Evolutionary conservation across 2,113 vertebrate genomes (phyloP), one percentile per base, ranked within the genome.

Genomic region (Numida meleagris): DNA sequence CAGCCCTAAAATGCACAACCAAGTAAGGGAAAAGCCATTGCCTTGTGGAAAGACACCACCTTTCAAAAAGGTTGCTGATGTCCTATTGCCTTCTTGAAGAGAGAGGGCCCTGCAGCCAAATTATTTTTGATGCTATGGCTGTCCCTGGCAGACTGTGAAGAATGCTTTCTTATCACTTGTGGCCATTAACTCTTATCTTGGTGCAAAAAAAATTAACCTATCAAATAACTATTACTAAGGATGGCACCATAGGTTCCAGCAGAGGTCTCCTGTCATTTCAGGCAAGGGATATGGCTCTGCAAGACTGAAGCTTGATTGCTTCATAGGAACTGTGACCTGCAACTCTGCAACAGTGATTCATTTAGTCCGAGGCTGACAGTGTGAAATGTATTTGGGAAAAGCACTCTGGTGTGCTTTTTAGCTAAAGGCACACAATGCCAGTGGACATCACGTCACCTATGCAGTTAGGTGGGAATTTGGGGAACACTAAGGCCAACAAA

Each of bases 361-460:
- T 61, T 53, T 48, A 57, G 72, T 85, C 53, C 31, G 36, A 72
- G 58, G 66, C 29, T 75, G 74, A 38, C 29, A 57, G 58, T 31
- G 45, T 1, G 7, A 42, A 65, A 78, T 20, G 29, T 63, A 11
- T 11, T 34, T 79, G 36, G 31, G 48, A 33, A 75, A 68, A 63
- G 34, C 38, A 38, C 21, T 8, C 5, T 43, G 43, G 45, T 76
- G 40, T 45, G 66, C 20, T 62, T 17, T 85, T 63, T 12, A 36
- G 84, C 68, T 58, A 43, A 33, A 57, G 40, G 6, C 34, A 33
- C 0, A 0, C 25, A 23, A 2, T 63, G 14, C 40, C 42, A 31
- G 0, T 33, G 31, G 46, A 71, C 19, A 4, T 59, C 0, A 2
- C 40, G 12, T 65, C 2, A 0, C 67, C 25, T 46, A 0, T 51